Percentiles rank a stretch among this genome's conserved stretches.
Evolutionary conservation across 2,797 vertebrate species (phyloP).

Genomic region (Orestias chungarensis): DNA sequence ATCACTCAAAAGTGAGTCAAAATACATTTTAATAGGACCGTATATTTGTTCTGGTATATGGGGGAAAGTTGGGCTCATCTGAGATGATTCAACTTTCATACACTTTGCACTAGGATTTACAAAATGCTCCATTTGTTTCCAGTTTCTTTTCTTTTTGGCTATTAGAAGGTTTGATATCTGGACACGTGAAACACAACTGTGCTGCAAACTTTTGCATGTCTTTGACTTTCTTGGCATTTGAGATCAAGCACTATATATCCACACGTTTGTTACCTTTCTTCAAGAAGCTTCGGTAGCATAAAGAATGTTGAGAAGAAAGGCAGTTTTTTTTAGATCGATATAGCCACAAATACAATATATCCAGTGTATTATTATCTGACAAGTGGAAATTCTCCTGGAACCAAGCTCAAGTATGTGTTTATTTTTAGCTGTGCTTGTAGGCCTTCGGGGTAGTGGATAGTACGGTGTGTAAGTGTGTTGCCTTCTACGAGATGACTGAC

Average conservation of each 20-base stretch:
- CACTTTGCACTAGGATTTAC: neutral
- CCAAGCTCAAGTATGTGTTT: constrained; percentile 31
- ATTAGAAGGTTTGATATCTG: neutral
- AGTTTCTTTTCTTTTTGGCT: neutral
- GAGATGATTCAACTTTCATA: neutral
- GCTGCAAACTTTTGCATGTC: constrained; percentile 22
- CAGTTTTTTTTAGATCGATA: constrained; percentile 46
- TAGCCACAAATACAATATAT: constrained; percentile 20
- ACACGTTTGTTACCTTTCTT: constrained; percentile 32
- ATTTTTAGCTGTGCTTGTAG: constrained; percentile 63
- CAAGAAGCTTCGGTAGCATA: constrained; percentile 16
- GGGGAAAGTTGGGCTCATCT: neutral
- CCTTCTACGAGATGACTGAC: constrained; percentile 59
- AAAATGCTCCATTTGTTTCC: neutral
- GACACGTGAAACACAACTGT: neutral
- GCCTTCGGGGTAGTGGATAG: constrained; percentile 50
- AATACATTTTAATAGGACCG: neutral
- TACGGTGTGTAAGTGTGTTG: constrained; percentile 34
- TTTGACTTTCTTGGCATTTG: constrained; percentile 8
- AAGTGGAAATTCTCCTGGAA: constrained; percentile 42
- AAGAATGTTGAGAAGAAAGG: constrained; percentile 50
- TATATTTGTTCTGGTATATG: neutral
- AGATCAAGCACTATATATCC: constrained; percentile 22
- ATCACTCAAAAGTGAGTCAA: neutral
- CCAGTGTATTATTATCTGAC: constrained; percentile 52